A percentile compares a stretch with the other conserved stretches of the same genome.
These are phyloP conservation scores for Hoplias malabaricus DNA, from an alignment of 2,113 vertebrate species.

Conservation along the genomic window DNA sequence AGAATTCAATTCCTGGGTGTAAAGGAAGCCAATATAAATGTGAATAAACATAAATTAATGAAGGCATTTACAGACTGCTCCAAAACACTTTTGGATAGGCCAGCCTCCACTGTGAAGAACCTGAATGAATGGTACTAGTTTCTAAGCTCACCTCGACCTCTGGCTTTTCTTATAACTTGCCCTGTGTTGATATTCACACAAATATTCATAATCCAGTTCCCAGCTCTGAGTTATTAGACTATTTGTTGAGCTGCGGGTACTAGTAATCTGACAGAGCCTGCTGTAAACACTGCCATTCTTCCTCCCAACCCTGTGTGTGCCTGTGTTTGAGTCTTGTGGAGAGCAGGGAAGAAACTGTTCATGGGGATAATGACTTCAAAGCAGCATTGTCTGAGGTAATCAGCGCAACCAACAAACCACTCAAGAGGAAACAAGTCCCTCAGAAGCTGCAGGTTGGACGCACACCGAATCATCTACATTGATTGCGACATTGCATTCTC, in stretches of 20 bases:
- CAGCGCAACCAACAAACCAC: conserved; percentile 33
- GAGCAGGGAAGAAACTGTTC: background rate
- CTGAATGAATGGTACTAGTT: background rate
- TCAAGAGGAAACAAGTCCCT: background rate
- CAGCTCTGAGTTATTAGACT: background rate
- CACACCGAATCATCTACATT: conserved; percentile 13
- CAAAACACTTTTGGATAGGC: background rate
- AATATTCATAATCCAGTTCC: conserved; percentile 19
- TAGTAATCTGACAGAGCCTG: conserved; percentile 7
- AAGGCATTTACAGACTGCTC: background rate
- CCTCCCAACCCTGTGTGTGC: background rate
- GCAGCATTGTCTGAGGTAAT: conserved; percentile 24
- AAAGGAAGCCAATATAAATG: background rate
- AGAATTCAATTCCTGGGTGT: background rate
- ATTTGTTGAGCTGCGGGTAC: conserved; percentile 2
- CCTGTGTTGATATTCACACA: background rate
- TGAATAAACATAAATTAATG: background rate
- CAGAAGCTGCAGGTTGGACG: conserved; percentile 16
- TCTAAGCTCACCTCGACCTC: background rate
- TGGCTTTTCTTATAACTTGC: conserved; percentile 15
- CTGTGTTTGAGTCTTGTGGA: background rate
- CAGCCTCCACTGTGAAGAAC: background rate
- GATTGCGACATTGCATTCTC: conserved; percentile 7
- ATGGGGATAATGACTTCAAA: conserved; percentile 34
- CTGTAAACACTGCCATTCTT: conserved; percentile 1